These are phyloP conservation scores for Drosophila punjabiensis DNA, from an alignment of 1,140 invertebrate genomes.

Conservation along the genomic window DNA sequence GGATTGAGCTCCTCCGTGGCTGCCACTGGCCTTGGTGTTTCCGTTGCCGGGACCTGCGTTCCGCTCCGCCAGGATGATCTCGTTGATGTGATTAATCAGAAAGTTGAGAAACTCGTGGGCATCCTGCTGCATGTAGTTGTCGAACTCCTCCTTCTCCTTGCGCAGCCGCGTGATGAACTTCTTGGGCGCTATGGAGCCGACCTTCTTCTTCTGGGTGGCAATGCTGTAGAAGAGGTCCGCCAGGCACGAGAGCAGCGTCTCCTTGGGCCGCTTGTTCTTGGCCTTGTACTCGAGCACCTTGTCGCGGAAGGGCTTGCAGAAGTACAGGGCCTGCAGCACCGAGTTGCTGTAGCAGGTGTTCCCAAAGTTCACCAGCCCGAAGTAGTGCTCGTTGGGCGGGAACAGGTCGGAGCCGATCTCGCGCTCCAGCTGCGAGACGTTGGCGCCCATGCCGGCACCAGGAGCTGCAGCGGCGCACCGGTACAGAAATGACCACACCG, in stretches of 20 bases:
- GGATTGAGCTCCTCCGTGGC: constrained; percentile 10
- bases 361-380: constrained; percentile 99
- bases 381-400: constrained; percentile 99
- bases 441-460: constrained; percentile 91
- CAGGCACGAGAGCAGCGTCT: constrained; percentile 98
- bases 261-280: constrained; percentile 98
- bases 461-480: constrained; percentile 78
- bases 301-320: constrained; percentile 99
- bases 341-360: constrained; percentile 99
- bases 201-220: constrained; percentile 99
- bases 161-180: constrained; percentile 99
- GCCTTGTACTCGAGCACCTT: constrained; percentile 99
- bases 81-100: constrained; percentile 98
- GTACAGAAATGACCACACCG: constrained; percentile 78
- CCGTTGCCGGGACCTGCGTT: constrained; percentile 87
- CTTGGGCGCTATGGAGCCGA: constrained; percentile 99
- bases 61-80: constrained; percentile 95
- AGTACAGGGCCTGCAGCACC: constrained; percentile 99
- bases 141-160: constrained; percentile 99
- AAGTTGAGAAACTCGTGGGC: constrained; percentile 99
- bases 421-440: constrained; percentile 98
- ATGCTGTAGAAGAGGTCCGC: constrained; percentile 99
- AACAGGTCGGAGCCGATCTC: constrained; percentile 99
- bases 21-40: constrained; percentile 16
- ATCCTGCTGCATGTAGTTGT: constrained; percentile 99